These are phyloP conservation scores for Dasypolia templi DNA, from an alignment of 2,888 invertebrate genomes.

Conservation along the genomic window DNA sequence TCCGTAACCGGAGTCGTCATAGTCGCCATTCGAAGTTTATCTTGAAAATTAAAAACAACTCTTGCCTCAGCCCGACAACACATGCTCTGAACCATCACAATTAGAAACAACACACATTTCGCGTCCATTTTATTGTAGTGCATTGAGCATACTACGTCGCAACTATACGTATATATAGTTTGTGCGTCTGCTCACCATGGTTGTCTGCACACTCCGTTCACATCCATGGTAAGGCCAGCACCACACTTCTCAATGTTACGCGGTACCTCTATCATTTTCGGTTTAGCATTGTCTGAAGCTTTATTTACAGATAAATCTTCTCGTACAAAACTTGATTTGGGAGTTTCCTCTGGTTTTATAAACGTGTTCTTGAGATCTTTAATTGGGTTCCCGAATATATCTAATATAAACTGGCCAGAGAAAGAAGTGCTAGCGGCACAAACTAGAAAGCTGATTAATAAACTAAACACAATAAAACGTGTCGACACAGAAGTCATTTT, in stretches of 20 bases:
- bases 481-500: slow-evolving; percentile 83
- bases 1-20: slow-evolving; percentile 62
- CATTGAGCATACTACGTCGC: slow-evolving; percentile 74
- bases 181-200: slow-evolving; percentile 76
- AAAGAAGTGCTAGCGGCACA: slow-evolving; percentile 73
- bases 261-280: slow-evolving; percentile 83
- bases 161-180: slow-evolving; percentile 53
- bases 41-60: slow-evolving; percentile 69
- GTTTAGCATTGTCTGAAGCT: slow-evolving; percentile 42
- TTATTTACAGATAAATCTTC: slow-evolving; percentile 41
- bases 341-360: slow-evolving; percentile 35
- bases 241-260: slow-evolving; percentile 74
- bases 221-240: slow-evolving; percentile 74
- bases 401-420: slow-evolving; percentile 74
- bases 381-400: slow-evolving; percentile 83
- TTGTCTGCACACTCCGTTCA: slow-evolving; percentile 81
- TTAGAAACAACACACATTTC: slow-evolving; percentile 67
- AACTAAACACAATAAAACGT: slow-evolving; percentile 79
- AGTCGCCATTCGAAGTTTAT: slow-evolving; percentile 64
- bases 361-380: slow-evolving; percentile 75
- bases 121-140: slow-evolving; percentile 74
- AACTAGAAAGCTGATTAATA: slow-evolving; percentile 77
- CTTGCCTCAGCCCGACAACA: slow-evolving; percentile 36
- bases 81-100: slow-evolving; percentile 59
- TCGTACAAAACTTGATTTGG: slow-evolving; percentile 34